phyloP scores from a whole-genome alignment of 2,797 vertebrate genomes.

The Syngnathus rostellatus region DNA sequence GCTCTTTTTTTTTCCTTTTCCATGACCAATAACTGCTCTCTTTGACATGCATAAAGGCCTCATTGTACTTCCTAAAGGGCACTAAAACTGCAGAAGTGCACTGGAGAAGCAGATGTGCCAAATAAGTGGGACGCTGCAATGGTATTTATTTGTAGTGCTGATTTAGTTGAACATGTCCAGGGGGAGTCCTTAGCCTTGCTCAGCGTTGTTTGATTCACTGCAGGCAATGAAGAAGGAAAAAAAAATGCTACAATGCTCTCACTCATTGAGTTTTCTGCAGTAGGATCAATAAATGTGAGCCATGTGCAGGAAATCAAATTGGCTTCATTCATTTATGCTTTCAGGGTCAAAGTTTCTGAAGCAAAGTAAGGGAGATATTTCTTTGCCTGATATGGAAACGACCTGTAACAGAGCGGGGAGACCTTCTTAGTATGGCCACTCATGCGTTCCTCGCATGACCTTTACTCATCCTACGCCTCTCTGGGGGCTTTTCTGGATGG shows the following conservation, averaged over 20 bases:
- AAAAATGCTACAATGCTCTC: slow-evolving; percentile 17
- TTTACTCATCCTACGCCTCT: neutral
- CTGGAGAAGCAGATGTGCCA: no score
- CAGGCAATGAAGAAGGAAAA: slow-evolving; percentile 20
- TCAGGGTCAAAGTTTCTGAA: neutral
- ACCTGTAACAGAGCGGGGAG: neutral
- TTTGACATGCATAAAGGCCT: neutral
- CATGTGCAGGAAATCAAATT: neutral
- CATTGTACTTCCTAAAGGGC: neutral
- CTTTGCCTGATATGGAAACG: neutral
- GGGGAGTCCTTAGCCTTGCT: slow-evolving; percentile 59
- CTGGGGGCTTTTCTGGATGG: neutral
- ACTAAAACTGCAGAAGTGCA: neutral
- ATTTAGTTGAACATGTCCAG: slow-evolving; percentile 50
- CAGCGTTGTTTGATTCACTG: slow-evolving; percentile 52
- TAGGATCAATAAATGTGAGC: neutral
- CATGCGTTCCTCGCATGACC: neutral
- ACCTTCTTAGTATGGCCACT: neutral
- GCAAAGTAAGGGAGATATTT: neutral
- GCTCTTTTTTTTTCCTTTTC: neutral
- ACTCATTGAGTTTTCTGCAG: slow-evolving; percentile 4
- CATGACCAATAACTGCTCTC: neutral
- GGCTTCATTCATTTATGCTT: neutral
- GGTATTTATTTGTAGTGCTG: slow-evolving; percentile 59
- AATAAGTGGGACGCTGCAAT: neutral